These are phyloP conservation scores for Pongo abelii DNA, from an alignment of 2,113 vertebrate species.

Conservation along the genomic window DNA sequence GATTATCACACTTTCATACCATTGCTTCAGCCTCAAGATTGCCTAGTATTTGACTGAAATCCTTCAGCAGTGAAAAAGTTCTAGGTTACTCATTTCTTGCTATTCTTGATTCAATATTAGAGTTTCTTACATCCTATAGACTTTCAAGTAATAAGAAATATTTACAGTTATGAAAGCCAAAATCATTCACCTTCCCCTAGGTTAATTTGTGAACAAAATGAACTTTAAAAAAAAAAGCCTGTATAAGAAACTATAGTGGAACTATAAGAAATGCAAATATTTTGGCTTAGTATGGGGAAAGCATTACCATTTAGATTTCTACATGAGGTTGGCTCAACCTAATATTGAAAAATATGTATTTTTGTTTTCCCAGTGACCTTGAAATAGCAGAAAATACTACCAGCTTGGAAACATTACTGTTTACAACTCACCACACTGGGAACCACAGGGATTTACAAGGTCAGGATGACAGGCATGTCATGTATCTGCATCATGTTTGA, in stretches of 20 bases:
- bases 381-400: neutral
- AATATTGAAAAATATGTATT: conserved; percentile 9
- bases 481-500: conserved; percentile 58
- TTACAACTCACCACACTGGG: conserved; percentile 41
- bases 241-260: neutral
- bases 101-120: neutral
- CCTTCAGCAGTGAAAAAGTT: neutral
- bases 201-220: conserved; percentile 8
- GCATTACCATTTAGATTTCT: conserved; percentile 1
- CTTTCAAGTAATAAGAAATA: neutral
- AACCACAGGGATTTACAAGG: conserved; percentile 61
- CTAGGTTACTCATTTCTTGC: neutral
- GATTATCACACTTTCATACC: neutral
- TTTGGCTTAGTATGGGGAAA: neutral
- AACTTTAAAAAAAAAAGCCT: neutral
- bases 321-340: neutral
- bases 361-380: conserved; percentile 38
- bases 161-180: neutral
- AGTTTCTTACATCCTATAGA: neutral
- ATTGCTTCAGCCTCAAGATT: neutral
- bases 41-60: neutral
- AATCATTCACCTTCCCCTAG: neutral
- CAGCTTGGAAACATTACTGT: conserved; percentile 32
- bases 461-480: conserved; percentile 58
- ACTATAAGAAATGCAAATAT: neutral